Base-by-base conservation (phyloP, 2,888 invertebrate genomes). In the Omphaloscelis lunosa region DNA sequence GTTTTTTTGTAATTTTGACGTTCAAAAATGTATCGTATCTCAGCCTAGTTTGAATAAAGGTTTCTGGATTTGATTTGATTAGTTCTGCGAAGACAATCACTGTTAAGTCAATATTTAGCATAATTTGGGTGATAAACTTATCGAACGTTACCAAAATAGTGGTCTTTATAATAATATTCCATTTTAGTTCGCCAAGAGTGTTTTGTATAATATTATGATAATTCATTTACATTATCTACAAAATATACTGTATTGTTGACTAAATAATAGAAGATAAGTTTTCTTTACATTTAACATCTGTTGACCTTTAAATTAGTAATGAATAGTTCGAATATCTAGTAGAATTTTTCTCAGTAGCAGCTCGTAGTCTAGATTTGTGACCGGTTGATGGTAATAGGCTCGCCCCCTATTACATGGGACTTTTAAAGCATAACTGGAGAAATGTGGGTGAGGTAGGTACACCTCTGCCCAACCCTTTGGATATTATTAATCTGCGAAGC, bases 121-220 rank as follows among this genome's bases (percentile, higher is more conserved):
- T 39, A 23, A 62, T 23, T 11, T 23, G 34, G 20, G 29, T 11
- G 1, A 34, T 61, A 29, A 53, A 72, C 15, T 23, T 67, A 45
- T 75, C 79, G 84, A 75, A 59, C 8, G 45, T 6, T 20, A n/a
- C 45, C 34, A 62, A 53, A 86, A 86, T 86, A 79, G n/a, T 45
- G 20, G 4, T n/a, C 65, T 27, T 62, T 27, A 17, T 66, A 62
- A 77, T 71, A 61, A 71, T 71, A 78, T 82, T 72, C 74, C 58
- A 72, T 69, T 86, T 84, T 69, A 76, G 66, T 77, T 86, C 15
- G 23, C 71, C 61, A 68, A 75, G 62, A 86, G 59, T 79, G 65
- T 68, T 76, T 82, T 74, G 82, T 75, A 72, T 79, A 82, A 79
- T 70, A 75, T 76, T 76, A 75, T 65, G 72, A 87, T 87, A 76